These are phyloP conservation scores for Pycnonotus jocosus DNA, from an alignment of 2,113 vertebrate genomes.

Conservation along the genomic window DNA sequence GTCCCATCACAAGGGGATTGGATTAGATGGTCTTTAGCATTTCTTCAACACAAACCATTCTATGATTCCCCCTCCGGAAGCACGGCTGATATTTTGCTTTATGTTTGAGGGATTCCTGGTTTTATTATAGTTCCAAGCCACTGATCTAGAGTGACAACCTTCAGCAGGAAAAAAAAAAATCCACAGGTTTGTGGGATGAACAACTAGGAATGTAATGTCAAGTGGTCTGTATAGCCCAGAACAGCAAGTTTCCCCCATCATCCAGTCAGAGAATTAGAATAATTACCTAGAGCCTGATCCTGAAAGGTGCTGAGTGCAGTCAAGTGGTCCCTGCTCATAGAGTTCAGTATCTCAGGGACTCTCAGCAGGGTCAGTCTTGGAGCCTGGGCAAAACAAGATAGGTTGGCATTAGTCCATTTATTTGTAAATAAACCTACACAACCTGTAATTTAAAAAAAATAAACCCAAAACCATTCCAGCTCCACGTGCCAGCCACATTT, in stretches of 20 bases:
- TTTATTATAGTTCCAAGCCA: neutral
- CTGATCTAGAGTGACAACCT: neutral
- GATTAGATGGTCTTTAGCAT: neutral
- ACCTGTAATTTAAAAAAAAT: neutral
- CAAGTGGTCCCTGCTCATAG: neutral
- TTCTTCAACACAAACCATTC: neutral
- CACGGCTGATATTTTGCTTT: neutral
- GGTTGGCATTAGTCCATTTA: neutral
- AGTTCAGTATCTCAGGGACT: neutral
- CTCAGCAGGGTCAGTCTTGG: slow-evolving; percentile 21
- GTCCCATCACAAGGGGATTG: accelerated
- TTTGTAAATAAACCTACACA: neutral
- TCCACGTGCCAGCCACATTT: accelerated
- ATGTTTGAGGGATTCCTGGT: neutral
- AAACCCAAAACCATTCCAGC: neutral
- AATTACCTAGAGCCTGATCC: slow-evolving; percentile 36
- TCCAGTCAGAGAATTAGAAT: neutral
- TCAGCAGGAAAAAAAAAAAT: neutral
- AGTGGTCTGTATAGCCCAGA: neutral
- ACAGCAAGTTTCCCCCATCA: neutral
- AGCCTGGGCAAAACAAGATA: neutral
- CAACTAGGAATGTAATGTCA: neutral
- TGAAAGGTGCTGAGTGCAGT: slow-evolving; percentile 22
- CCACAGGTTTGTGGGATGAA: accelerated
- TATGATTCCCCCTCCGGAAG: neutral